These are phyloP conservation scores for Rhynchophorus ferrugineus DNA, from an alignment of 1,140 invertebrate genomes.

Conservation along the genomic window DNA sequence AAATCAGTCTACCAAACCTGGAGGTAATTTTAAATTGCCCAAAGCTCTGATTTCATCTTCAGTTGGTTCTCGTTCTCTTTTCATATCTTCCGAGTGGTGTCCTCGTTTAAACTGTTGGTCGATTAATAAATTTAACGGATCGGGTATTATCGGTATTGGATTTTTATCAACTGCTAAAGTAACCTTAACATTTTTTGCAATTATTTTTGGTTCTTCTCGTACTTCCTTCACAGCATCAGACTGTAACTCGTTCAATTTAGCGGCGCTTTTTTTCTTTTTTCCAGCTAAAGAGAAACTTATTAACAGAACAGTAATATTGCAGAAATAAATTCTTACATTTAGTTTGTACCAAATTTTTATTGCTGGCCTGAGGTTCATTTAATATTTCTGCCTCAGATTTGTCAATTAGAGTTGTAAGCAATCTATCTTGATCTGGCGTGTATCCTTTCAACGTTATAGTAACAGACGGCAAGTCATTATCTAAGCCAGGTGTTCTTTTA, in stretches of 20 bases:
- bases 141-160: conserved; percentile 1
- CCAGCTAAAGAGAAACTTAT: conserved; percentile 1
- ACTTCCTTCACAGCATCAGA: conserved; percentile 26
- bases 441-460: conserved; percentile 68
- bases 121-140: conserved; percentile 29
- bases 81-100: conserved; percentile 18
- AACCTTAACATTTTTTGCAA: conserved; percentile 26
- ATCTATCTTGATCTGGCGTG: conserved; percentile 64
- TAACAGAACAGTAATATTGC: not conserved
- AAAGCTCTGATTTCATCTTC: conserved; percentile 16
- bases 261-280: conserved; percentile 8
- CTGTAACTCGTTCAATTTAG: conserved; percentile 2
- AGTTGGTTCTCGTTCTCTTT: conserved; percentile 17
- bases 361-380: not conserved
- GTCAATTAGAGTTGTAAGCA: conserved; percentile 65
- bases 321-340: not conserved
- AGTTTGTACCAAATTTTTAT: not conserved
- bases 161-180: conserved; percentile 25
- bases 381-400: conserved; percentile 43
- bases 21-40: conserved; percentile 55
- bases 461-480: conserved; percentile 59
- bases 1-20: conserved; percentile 43
- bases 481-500: conserved; percentile 57
- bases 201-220: conserved; percentile 26
- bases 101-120: conserved; percentile 27